Evolutionary conservation across 2,113 vertebrate genomes (phyloP).

Genomic region (Nematolebias whitei): DNA sequence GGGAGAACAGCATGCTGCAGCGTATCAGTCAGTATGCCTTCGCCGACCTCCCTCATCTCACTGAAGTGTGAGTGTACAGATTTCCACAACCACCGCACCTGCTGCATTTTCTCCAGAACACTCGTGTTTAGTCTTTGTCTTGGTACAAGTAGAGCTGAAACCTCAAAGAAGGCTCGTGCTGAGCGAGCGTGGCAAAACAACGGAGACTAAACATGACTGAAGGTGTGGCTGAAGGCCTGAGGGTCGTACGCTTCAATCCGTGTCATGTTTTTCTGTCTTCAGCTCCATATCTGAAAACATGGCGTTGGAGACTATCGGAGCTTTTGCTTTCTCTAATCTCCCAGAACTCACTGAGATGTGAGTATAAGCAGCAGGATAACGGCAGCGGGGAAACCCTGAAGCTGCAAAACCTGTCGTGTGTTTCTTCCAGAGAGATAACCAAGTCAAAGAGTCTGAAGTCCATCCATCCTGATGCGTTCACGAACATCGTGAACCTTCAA

Average conservation of each 20-base stretch:
- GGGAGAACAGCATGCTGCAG: constrained; percentile 43
- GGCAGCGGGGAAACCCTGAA: constrained; percentile 7
- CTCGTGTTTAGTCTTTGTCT: constrained; percentile 55
- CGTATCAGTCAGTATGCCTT: constrained; percentile 51
- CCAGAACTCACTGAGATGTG: constrained; percentile 73
- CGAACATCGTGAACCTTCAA: constrained; percentile 63
- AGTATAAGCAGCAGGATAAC: constrained; percentile 39
- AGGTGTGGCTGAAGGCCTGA: constrained; percentile 11
- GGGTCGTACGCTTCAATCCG: rapidly evolving
- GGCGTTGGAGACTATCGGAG: constrained; percentile 59
- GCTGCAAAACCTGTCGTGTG: not conserved
- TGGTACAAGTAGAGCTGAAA: constrained; percentile 39
- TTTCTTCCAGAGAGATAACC: constrained; percentile 72
- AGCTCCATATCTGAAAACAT: constrained; percentile 73
- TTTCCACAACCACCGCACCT: not conserved
- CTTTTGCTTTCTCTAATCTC: constrained; percentile 73
- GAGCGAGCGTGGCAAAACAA: not conserved
- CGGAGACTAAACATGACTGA: constrained; percentile 39
- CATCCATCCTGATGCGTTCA: constrained; percentile 75
- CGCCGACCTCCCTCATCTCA: constrained; percentile 38
- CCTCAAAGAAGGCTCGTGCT: constrained; percentile 23
- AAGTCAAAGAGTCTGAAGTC: constrained; percentile 73
- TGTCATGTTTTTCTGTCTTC: constrained; percentile 15
- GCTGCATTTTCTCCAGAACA: not conserved
- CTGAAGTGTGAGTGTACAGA: constrained; percentile 48